Evolutionary conservation across 2,797 vertebrate species (phyloP).

Genomic region (Lycodopsis pacificus): DNA sequence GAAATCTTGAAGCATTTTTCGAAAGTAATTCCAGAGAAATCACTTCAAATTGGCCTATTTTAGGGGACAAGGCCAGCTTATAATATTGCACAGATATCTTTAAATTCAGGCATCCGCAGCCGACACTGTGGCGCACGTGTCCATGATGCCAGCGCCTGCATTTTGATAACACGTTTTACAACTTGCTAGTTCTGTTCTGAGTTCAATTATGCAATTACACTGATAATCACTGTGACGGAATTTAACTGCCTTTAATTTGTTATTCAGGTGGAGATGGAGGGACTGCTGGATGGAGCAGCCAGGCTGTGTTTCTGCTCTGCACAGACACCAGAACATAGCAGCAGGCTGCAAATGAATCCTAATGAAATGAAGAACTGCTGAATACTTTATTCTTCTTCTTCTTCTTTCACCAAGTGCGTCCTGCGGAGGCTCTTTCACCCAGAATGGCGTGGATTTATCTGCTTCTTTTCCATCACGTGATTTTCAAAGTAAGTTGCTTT

Average conservation of each 20-base stretch:
- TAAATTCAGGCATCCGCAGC: constrained; percentile 78
- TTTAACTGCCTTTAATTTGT: constrained; percentile 78
- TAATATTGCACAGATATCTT: constrained; percentile 85
- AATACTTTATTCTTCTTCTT: constrained; percentile 48
- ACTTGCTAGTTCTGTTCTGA: constrained; percentile 72
- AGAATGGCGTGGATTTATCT: constrained; percentile 51
- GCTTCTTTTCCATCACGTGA: constrained; percentile 61
- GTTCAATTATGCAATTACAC: constrained; percentile 78
- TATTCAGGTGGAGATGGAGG: constrained; percentile 79
- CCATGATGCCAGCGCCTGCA: constrained; percentile 70
- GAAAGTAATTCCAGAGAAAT: constrained; percentile 87
- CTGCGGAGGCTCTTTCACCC: constrained; percentile 58
- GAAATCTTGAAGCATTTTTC: constrained; percentile 84
- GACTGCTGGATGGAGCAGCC: constrained; percentile 62
- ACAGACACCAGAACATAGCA: constrained; percentile 59
- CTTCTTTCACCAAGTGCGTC: constrained; percentile 43
- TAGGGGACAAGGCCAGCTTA: constrained; percentile 76
- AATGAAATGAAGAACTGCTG: constrained; percentile 61
- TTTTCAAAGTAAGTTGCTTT: constrained; percentile 67
- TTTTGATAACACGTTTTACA: constrained; percentile 73
- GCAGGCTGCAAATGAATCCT: constrained; percentile 60
- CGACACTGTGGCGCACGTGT: constrained; percentile 72
- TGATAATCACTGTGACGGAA: constrained; percentile 80
- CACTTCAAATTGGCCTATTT: constrained; percentile 87
- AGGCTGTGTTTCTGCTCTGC: constrained; percentile 56